Evolutionary conservation across 2,888 invertebrate species (phyloP).

Genomic region (Apeira syringaria): DNA sequence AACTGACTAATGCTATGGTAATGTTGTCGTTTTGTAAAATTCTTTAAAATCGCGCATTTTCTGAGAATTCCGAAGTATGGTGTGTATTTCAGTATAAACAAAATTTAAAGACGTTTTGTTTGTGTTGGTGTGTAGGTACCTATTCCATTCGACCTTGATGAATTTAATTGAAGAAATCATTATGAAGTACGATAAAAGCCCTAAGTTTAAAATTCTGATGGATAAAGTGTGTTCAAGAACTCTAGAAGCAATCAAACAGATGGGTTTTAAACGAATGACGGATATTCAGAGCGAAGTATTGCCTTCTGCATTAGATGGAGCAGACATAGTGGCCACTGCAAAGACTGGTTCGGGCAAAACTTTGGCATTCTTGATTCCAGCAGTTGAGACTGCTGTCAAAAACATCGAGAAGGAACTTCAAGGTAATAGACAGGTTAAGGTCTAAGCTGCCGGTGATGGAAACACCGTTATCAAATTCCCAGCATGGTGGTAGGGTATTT

Average conservation of each 20-base stretch:
- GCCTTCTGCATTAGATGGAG: constrained; percentile 93
- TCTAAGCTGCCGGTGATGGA: too few species aligned
- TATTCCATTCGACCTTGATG: too few species aligned
- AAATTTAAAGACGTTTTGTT: too few species aligned
- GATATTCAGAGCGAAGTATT: constrained; percentile 95
- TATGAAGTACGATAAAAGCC: constrained; percentile 46
- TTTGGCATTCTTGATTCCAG: constrained; percentile 96
- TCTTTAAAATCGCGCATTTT: too few species aligned
- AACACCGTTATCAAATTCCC: too few species aligned
- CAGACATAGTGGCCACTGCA: constrained; percentile 96
- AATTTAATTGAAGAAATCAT: too few species aligned
- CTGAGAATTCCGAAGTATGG: too few species aligned
- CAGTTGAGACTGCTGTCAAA: constrained; percentile 93
- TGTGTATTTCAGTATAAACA: too few species aligned
- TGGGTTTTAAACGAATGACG: constrained; percentile 97
- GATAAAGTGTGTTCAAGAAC: constrained; percentile 89
- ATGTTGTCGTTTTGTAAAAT: too few species aligned
- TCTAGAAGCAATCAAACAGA: constrained; percentile 88
- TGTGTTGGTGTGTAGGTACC: too few species aligned
- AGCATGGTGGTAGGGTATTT: too few species aligned
- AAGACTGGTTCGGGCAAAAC: constrained; percentile 99
- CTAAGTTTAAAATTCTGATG: constrained; percentile 80
- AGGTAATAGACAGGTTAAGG: constrained; percentile 43
- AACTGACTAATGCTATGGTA: too few species aligned
- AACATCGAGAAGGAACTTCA: constrained; percentile 32